phyloP scores from a whole-genome alignment of 2,797 vertebrate genomes.

The Apogon talboti region DNA sequence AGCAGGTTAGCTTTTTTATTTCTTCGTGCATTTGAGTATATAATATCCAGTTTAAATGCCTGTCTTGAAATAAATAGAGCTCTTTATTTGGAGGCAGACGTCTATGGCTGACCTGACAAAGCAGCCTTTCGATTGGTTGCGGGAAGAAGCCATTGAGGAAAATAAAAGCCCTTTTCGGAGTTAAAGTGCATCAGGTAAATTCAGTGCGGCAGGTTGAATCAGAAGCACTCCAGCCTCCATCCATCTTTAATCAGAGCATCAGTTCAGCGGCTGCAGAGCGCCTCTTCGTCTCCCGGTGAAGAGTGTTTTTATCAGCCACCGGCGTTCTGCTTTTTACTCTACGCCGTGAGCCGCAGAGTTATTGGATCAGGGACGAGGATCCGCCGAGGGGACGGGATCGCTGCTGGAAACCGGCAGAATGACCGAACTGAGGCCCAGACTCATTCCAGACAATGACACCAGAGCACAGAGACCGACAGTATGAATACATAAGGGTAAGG shows the following conservation, averaged over 20 bases:
- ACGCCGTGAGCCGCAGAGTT: conserved; percentile 33
- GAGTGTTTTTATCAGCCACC: conserved; percentile 50
- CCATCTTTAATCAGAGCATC: conserved; percentile 35
- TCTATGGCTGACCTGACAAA: not conserved
- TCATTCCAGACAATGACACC: not conserved
- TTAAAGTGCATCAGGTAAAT: conserved; percentile 15
- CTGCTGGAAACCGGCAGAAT: conserved; percentile 30
- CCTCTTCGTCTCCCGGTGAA: conserved; percentile 47
- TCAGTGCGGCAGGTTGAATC: conserved; percentile 10
- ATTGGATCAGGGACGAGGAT: conserved; percentile 61
- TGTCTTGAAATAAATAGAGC: no score
- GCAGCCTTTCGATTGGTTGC: conserved; percentile 20
- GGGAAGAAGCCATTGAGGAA: not conserved
- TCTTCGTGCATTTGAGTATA: no score
- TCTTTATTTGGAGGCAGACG: no score
- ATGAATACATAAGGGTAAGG: no score
- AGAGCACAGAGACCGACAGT: not conserved
- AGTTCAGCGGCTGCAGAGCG: conserved; percentile 44
- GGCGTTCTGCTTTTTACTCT: conserved; percentile 28
- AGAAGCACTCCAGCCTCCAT: conserved; percentile 32
- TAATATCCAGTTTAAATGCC: no score
- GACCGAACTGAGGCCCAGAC: conserved; percentile 19
- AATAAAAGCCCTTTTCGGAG: not conserved
- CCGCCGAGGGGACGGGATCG: conserved; percentile 14
- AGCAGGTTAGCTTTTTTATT: no score